Evolutionary conservation across 1,140 invertebrate species (phyloP).

Genomic region (Drosophila eugracilis): DNA sequence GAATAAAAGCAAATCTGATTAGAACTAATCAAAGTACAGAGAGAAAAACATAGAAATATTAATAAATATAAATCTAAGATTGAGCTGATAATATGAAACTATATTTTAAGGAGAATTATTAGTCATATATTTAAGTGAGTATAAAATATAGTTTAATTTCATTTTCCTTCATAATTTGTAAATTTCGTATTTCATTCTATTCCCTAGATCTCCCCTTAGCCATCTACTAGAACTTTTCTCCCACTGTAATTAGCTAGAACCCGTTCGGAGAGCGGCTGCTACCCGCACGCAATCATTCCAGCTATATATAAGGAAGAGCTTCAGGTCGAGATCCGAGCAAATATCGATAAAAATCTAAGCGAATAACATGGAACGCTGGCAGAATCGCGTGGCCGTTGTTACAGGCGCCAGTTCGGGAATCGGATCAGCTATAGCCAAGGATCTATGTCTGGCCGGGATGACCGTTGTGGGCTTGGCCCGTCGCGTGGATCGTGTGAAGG

Average conservation of each 20-base stretch:
- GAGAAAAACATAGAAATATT: background rate
- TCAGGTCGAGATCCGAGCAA: background rate
- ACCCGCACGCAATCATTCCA: slow-evolving; percentile 2
- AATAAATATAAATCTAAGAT: background rate
- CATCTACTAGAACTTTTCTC: too few relatives aligned
- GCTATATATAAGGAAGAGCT: slow-evolving; percentile 34
- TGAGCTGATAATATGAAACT: too few relatives aligned
- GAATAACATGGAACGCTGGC: slow-evolving; percentile 88
- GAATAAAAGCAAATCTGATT: background rate
- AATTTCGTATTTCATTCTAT: too few relatives aligned
- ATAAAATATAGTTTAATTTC: too few relatives aligned
- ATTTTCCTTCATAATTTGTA: too few relatives aligned
- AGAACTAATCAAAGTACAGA: background rate
- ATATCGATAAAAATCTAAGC: background rate
- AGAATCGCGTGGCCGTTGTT: slow-evolving; percentile 89
- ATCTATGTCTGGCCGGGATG: slow-evolving; percentile 87
- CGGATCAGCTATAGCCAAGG: slow-evolving; percentile 87
- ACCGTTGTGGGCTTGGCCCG: slow-evolving; percentile 90
- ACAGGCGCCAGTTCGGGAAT: slow-evolving; percentile 91
- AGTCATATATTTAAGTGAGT: too few relatives aligned
- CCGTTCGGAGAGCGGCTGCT: slow-evolving; percentile 11
- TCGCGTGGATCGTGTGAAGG: slow-evolving; percentile 87
- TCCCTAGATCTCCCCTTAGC: background rate
- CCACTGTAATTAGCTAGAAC: slow-evolving; percentile 13
- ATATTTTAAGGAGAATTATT: too few relatives aligned